Evolutionary conservation across 2,797 vertebrate genomes (phyloP), one percentile per base, ranked within the genome.

Genomic region (Oreonectes daqikongensis): DNA sequence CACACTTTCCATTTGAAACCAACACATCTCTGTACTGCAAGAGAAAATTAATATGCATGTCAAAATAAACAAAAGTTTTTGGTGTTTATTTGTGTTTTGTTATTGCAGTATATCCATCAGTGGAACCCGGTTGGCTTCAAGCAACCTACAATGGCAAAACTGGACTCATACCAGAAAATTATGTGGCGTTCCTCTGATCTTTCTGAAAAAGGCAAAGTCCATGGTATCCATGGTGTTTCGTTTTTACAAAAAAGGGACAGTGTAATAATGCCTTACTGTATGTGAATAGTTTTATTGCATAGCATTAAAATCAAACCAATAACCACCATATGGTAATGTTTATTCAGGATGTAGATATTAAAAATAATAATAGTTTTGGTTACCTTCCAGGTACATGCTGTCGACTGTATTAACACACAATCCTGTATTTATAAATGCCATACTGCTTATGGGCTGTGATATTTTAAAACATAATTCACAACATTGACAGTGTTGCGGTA

Each of bases 121-220:
- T 99, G 90, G 97, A 99, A 89, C 97, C 97, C 28, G 97, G 97
- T 26, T 99, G 97, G 97, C 92, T 99, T 83, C 98, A 99, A 89
- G 97, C 96, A 46, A 97, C 97, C 5, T 98, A 96, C 60, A 95
- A 97, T 80, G 95, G 96, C 85, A 98, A 89, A 92, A 99, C 96
- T 11, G 97, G 97, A 87, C 94, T 99, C 20, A 90, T 99, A 87
- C 97, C 97, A 81, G 97, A 97, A 84, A 99, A 99, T 92, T 99
- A 99, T 80, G 94, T 99, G 89, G 88, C 90, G 81, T 99, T 96
- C 88, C 89, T 95, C 84, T 97, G 94, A 92, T 82, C 83, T 86
- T 81, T 38, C 85, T 83, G 35, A 86, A 70, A 73, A 50, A 88
- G 84, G 83, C 86, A 90, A 84, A 75, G 65, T 82, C 78, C 70